Conservation (phyloP, 2,888 invertebrate genomes). For the Spatulosminthurus flaviceps region DNA sequence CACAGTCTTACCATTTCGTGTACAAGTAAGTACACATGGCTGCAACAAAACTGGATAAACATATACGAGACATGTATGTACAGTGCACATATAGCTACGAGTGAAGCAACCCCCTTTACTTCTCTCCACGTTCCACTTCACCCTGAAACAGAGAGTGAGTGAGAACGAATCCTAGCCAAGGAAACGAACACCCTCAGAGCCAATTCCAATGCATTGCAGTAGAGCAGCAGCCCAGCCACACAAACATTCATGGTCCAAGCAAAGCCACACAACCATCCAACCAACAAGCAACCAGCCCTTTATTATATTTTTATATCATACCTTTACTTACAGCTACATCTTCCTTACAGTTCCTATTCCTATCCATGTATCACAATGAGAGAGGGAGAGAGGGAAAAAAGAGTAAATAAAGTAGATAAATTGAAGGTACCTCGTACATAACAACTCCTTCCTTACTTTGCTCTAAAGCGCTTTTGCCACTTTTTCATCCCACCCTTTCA, state of each 20-base stretch:
- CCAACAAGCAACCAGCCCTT: constrained; percentile 19
- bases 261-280: constrained; percentile 22
- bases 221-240: neutral
- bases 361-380: constrained; percentile 29
- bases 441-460: neutral
- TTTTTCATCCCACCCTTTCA: too few species aligned
- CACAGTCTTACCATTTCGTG: neutral
- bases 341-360: neutral
- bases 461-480: too few species aligned
- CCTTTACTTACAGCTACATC: constrained; percentile 4
- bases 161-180: constrained; percentile 26
- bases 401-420: neutral
- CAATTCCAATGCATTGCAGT: neutral
- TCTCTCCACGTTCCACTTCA: constrained; percentile 28
- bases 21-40: too few species aligned
- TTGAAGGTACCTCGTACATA: neutral
- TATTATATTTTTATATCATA: constrained; percentile 28
- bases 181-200: constrained; percentile 28
- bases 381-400: constrained; percentile 40
- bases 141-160: neutral
- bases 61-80: neutral
- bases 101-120: constrained; percentile 40
- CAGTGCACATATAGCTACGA: neutral
- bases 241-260: constrained; percentile 11
- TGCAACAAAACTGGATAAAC: constrained; percentile 31